Conservation (phyloP, 2,797 vertebrate genomes). For the Oreochromis mossambicus region DNA sequence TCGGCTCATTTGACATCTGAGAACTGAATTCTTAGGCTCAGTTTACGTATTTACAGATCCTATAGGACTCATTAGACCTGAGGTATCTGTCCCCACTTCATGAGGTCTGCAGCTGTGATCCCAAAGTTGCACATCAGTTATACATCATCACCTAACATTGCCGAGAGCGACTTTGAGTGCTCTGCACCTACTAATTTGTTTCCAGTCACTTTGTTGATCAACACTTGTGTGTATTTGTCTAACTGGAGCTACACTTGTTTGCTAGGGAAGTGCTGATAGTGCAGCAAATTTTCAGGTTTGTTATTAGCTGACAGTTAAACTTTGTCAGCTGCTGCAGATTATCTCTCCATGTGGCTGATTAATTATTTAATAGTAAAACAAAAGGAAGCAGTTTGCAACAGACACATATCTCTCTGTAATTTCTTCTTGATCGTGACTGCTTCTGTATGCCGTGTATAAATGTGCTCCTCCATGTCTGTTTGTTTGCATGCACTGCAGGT, state of each 20-base stretch:
- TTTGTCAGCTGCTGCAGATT: slow-evolving; percentile 6
- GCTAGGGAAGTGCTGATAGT: background rate
- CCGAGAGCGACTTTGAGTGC: background rate
- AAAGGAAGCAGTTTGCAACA: background rate
- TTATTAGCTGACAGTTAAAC: background rate
- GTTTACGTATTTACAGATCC: slow-evolving; percentile 19
- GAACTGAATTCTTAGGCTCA: background rate
- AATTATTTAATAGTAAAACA: background rate
- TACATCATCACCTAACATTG: background rate
- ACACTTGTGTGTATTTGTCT: slow-evolving; percentile 3
- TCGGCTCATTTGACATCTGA: background rate
- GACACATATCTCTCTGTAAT: background rate
- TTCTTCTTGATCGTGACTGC: background rate
- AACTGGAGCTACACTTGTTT: background rate
- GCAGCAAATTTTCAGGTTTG: background rate
- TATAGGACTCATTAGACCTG: slow-evolving; percentile 26
- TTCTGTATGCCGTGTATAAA: background rate
- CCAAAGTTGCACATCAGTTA: background rate
- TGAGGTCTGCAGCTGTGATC: background rate
- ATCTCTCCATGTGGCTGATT: background rate
- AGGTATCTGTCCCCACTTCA: slow-evolving; percentile 26
- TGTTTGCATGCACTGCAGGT: slow-evolving; percentile 39
- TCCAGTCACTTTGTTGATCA: slow-evolving; percentile 17
- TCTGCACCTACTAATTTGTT: background rate
- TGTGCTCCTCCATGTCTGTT: background rate